These are phyloP conservation scores for Pyralis farinalis DNA, from an alignment of 2,888 invertebrate genomes.

Conservation along the genomic window DNA sequence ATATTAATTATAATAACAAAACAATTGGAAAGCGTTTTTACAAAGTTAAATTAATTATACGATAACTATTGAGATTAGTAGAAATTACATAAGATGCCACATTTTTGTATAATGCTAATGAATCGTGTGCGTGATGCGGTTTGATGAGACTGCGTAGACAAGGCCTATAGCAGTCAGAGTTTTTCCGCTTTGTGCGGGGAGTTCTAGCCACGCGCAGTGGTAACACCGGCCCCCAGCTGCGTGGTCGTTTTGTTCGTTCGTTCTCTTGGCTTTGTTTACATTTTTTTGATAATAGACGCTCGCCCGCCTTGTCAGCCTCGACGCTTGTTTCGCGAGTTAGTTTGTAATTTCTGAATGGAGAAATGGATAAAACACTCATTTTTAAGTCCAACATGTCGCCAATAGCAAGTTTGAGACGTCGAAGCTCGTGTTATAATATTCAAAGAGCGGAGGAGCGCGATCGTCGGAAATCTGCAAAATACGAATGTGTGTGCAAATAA, in stretches of 20 bases:
- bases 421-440: constrained; percentile 77
- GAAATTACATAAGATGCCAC: constrained; percentile 26
- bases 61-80: constrained; percentile 3
- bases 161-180: constrained; percentile 30
- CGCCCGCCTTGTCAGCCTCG: constrained; percentile 30
- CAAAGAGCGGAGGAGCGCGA: constrained; percentile 78
- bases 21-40: too few species aligned
- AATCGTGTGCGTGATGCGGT: constrained; percentile 32
- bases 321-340: constrained; percentile 31
- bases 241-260: constrained; percentile 58
- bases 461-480: constrained; percentile 75
- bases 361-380: constrained; percentile 74
- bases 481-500: constrained; percentile 68
- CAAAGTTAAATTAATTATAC: too few species aligned
- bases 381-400: constrained; percentile 75
- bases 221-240: constrained; percentile 64
- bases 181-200: constrained; percentile 44
- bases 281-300: constrained; percentile 58
- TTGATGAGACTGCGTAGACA: constrained; percentile 31
- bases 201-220: constrained; percentile 58
- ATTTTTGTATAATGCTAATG: constrained; percentile 21
- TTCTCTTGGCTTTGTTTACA: constrained; percentile 68
- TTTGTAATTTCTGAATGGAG: constrained; percentile 58
- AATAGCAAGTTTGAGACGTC: constrained; percentile 73
- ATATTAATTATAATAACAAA: too few species aligned